These are phyloP conservation scores for Drosophila oshimai DNA, from an alignment of 1,140 invertebrate genomes.

Conservation along the genomic window DNA sequence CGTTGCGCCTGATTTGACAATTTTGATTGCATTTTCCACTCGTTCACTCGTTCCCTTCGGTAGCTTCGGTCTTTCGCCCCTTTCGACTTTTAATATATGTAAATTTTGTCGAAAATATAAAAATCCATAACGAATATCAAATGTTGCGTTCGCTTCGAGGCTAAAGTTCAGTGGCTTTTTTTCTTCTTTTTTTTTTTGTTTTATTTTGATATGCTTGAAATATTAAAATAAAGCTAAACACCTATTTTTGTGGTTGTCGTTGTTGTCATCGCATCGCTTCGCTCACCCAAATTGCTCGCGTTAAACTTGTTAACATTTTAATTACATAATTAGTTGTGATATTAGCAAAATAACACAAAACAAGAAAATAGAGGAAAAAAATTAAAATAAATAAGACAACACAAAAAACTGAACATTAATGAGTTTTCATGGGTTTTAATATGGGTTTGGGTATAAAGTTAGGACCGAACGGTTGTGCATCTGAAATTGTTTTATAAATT, in stretches of 20 bases:
- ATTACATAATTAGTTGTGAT: conserved; percentile 58
- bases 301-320: conserved; percentile 61
- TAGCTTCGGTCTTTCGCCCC: neutral
- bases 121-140: conserved; percentile 37
- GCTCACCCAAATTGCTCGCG: conserved; percentile 41
- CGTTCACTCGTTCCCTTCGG: conserved; percentile 16
- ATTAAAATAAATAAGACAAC: conserved; percentile 26
- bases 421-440: conserved; percentile 1
- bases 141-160: conserved; percentile 21
- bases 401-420: conserved; percentile 45
- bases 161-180: conserved; percentile 20
- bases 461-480: neutral
- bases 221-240: conserved; percentile 51
- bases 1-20: conserved; percentile 54
- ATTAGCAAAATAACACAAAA: conserved; percentile 20
- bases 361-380: conserved; percentile 7
- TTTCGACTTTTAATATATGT: neutral
- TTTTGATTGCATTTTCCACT: conserved; percentile 58
- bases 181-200: neutral
- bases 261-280: conserved; percentile 17
- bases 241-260: conserved; percentile 23
- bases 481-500: neutral
- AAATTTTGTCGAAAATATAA: conserved; percentile 15
- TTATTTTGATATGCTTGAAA: conserved; percentile 41
- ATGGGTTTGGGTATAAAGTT: neutral